Base-by-base conservation (phyloP, 2,113 vertebrate species). In the Synodontis membranacea region DNA sequence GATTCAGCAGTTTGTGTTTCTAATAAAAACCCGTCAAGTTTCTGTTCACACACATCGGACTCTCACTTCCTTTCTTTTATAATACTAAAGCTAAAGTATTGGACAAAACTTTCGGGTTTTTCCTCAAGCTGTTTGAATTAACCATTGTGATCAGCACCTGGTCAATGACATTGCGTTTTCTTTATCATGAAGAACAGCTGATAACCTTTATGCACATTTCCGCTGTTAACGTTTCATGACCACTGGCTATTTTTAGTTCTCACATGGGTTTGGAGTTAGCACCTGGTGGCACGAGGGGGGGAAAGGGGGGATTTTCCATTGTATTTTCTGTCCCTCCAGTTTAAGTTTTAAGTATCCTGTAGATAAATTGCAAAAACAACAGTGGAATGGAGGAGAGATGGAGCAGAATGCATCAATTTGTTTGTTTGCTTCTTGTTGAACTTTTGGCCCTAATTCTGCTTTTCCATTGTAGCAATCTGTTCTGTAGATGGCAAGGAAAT, bases 1-100 rank as follows among this genome's bases (percentile, higher is more conserved):
- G 31, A 83, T 15, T 83, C 48, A 72, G 82, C 64, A 54, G 31
- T 83, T 70, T n/a, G n/a, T 83, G 23, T 72, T 84, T 58, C 50
- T 58, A 84, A 56, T 19, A 10, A 74, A 56, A 58, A 31, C 21
- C 68, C 23, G 19, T 56, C 37, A 34, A 58, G 48, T 56, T 84
- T 54, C 50, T 56, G 11, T 84, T 84, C 46, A 83, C 28, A n/a
- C 28, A 21, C 46, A 7, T 64, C 25, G 50, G 44, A 21, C 28
- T 82, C 12, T 82, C 58, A 82, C 42, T 82, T 82, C 80, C 60
- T 10, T 34, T 62, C 28, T 78, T 37, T 23, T 6, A 7, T 50
- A 75, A 28, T 46, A n/a, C 28, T n/a, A 15, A 0, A 15, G 42
- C 39, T 80, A 79, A 34, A 54, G 48, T 11, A 37, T 7, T 23